phyloP scores from a whole-genome alignment of 2,888 invertebrate species.

The Philereme vetulata region DNA sequence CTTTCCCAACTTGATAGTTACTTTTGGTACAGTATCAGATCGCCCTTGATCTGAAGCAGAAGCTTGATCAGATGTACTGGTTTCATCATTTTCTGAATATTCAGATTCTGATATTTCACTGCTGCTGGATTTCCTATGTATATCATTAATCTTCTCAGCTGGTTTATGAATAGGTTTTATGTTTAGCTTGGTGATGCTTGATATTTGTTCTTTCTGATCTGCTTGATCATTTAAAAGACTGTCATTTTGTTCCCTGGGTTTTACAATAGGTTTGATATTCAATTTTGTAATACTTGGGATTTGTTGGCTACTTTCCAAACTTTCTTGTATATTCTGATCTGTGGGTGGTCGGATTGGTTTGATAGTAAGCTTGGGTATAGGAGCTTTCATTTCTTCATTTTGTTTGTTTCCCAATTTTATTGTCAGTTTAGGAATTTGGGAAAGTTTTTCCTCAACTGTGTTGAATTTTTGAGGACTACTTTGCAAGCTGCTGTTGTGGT shows the following conservation, averaged over 20 bases:
- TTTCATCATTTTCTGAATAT: constrained; percentile 82
- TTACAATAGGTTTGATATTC: constrained; percentile 75
- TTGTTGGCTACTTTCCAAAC: constrained; percentile 45
- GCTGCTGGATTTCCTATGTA: constrained; percentile 77
- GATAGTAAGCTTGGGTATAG: constrained; percentile 73
- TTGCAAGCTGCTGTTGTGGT: constrained; percentile 25
- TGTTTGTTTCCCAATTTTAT: constrained; percentile 73
- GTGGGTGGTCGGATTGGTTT: constrained; percentile 61
- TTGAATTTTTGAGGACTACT: constrained; percentile 45
- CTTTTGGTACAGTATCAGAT: constrained; percentile 71
- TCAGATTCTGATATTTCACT: constrained; percentile 82
- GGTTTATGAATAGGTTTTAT: constrained; percentile 79
- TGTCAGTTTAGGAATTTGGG: constrained; percentile 78
- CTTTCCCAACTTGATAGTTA: constrained; percentile 77
- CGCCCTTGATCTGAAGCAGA: constrained; percentile 72
- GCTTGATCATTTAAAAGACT: constrained; percentile 39
- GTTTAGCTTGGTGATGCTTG: constrained; percentile 73
- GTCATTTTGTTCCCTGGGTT: constrained; percentile 52
- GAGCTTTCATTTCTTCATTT: constrained; percentile 66
- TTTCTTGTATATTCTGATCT: constrained; percentile 40
- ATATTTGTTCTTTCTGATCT: constrained; percentile 60
- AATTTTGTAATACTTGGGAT: constrained; percentile 64
- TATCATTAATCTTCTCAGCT: constrained; percentile 74
- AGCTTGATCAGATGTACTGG: constrained; percentile 73
- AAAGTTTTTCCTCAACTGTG: constrained; percentile 46